phyloP scores from a whole-genome alignment of 35 echinoderm and acorn worm genomes.

The Heliocidaris tuberculata region DNA sequence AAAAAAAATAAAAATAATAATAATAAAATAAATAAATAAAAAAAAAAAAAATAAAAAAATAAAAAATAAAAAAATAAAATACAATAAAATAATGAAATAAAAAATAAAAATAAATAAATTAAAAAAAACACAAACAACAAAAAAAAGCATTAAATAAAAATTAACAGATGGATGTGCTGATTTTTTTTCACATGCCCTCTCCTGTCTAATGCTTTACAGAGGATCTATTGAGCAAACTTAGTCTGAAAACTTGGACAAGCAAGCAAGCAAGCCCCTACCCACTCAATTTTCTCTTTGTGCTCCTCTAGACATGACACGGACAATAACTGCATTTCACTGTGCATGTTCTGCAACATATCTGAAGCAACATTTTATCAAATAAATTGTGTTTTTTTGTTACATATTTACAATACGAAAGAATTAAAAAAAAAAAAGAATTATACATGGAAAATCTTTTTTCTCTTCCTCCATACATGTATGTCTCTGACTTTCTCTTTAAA shows the following conservation, averaged over 20 bases:
- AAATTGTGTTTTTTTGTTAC: neutral
- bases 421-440: neutral
- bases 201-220: no score
- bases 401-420: neutral
- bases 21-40: no score
- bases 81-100: no score
- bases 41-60: no score
- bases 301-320: neutral
- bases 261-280: neutral
- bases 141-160: no score
- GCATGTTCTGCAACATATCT: neutral
- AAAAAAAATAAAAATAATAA: no score
- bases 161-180: no score
- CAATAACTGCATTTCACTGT: neutral
- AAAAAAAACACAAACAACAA: no score
- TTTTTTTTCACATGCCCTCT: no score
- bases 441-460: neutral
- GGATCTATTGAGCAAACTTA: neutral
- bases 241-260: neutral
- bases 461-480: neutral
- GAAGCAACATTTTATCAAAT: neutral
- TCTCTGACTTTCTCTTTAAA: neutral
- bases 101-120: no score
- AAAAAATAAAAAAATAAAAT: no score
- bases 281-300: neutral